Percentiles rank a stretch among this genome's conserved stretches.
These are phyloP conservation scores for Andinoacara biseriatus DNA, from an alignment of 2,113 vertebrate species.

Conservation along the genomic window DNA sequence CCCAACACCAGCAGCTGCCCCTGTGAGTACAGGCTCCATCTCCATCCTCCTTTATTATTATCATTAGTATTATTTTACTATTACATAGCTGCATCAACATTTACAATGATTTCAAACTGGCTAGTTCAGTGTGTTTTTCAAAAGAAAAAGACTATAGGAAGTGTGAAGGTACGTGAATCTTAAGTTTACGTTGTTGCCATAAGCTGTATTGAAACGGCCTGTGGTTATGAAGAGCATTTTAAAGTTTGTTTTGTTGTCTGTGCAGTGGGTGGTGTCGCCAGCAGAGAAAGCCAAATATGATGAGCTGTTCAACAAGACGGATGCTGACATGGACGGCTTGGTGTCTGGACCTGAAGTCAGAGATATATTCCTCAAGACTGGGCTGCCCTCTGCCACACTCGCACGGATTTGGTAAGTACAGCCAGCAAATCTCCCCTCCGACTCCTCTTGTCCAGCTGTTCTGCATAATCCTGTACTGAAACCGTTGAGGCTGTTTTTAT, in stretches of 20 bases:
- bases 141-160: constrained; percentile 52
- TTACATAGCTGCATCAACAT: background rate
- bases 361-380: constrained; percentile 96
- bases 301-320: constrained; percentile 93
- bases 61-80: constrained; percentile 7
- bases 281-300: constrained; percentile 94
- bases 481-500: background rate
- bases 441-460: background rate
- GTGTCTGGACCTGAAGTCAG: constrained; percentile 94
- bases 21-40: constrained; percentile 67
- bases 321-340: constrained; percentile 95
- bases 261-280: constrained; percentile 92
- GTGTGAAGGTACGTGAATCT: constrained; percentile 31
- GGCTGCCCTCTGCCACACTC: constrained; percentile 89
- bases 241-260: background rate
- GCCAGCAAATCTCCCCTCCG: accelerated
- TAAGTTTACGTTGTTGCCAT: accelerated
- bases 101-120: constrained; percentile 71
- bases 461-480: background rate
- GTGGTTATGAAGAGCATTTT: background rate
- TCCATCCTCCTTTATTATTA: too few relatives aligned
- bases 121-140: constrained; percentile 68
- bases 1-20: constrained; percentile 60
- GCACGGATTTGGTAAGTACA: constrained; percentile 93
- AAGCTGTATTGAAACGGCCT: background rate